Percentiles rank a stretch among this genome's conserved stretches.
phyloP scores from a whole-genome alignment of 2,888 invertebrate genomes.

The Drosophila austrosaltans region DNA sequence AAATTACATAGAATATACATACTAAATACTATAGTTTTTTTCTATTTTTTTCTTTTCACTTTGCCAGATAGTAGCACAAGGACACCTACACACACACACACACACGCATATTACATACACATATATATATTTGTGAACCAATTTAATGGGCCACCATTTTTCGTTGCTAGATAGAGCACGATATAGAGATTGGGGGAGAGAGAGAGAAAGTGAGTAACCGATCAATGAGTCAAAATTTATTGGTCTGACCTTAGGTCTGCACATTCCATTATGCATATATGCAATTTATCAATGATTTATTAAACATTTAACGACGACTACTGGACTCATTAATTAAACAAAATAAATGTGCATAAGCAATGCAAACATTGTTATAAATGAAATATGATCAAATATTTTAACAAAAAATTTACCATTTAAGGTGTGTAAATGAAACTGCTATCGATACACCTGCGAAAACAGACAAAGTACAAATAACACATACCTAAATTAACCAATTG shows the following conservation, averaged over 20 bases:
- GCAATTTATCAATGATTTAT: slow-evolving; percentile 58
- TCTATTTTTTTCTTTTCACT: neutral
- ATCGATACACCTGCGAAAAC: neutral
- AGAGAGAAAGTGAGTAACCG: neutral
- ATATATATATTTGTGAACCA: slow-evolving; percentile 21
- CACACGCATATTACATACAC: neutral
- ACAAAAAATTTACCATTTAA: neutral
- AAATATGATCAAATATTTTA: slow-evolving; percentile 21
- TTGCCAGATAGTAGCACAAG: slow-evolving; percentile 22
- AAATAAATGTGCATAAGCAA: slow-evolving; percentile 41
- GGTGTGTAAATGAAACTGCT: neutral
- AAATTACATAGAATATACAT: slow-evolving; percentile 47
- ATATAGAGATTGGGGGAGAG: slow-evolving; percentile 20
- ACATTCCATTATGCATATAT: slow-evolving; percentile 57
- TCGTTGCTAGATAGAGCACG: slow-evolving; percentile 24
- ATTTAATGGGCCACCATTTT: slow-evolving; percentile 37
- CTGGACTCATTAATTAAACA: slow-evolving; percentile 62
- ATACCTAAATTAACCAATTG: neutral
- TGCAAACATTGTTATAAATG: slow-evolving; percentile 10
- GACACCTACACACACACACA: slow-evolving; percentile 35
- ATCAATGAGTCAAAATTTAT: slow-evolving; percentile 53
- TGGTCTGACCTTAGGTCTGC: slow-evolving; percentile 30
- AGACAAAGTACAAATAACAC: neutral
- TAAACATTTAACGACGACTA: slow-evolving; percentile 33
- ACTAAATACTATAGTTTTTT: slow-evolving; percentile 31